Evolutionary conservation across 1,140 invertebrate species (phyloP).

Genomic region (Hesperophylax magnus): DNA sequence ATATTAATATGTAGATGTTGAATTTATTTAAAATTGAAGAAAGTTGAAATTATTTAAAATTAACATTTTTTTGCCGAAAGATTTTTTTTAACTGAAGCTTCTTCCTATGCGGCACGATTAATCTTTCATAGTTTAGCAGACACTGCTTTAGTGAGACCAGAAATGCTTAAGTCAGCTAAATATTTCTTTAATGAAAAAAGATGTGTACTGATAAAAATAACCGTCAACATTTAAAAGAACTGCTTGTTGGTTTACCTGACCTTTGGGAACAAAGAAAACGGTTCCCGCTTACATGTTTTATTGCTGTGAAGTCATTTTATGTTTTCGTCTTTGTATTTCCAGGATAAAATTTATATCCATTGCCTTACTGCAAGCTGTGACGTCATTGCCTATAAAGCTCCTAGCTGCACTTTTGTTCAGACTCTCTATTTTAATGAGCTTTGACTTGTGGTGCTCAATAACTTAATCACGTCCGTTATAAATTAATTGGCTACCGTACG

Average conservation of each 20-base stretch:
- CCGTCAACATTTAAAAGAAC: not conserved
- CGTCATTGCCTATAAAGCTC: slow-evolving; percentile 32
- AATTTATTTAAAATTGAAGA: too few relatives aligned
- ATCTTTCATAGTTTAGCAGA: too few relatives aligned
- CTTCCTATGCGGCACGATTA: too few relatives aligned
- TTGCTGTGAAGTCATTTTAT: slow-evolving; percentile 28
- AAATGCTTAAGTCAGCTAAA: too few relatives aligned
- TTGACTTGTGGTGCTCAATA: not conserved
- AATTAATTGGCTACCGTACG: too few relatives aligned
- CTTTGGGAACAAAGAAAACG: slow-evolving; percentile 31
- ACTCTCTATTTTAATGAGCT: not conserved
- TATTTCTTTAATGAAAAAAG: too few relatives aligned
- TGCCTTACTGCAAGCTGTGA: slow-evolving; percentile 6
- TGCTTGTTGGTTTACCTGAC: slow-evolving; percentile 12
- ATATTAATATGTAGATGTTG: too few relatives aligned
- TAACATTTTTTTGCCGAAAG: too few relatives aligned
- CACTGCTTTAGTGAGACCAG: too few relatives aligned
- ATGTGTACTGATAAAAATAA: too few relatives aligned
- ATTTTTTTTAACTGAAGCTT: too few relatives aligned
- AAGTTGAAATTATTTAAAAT: too few relatives aligned
- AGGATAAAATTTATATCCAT: not conserved
- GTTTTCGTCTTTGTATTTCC: slow-evolving; percentile 15
- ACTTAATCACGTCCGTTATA: not conserved
- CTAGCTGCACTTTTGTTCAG: slow-evolving; percentile 1
- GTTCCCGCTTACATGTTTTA: slow-evolving; percentile 23